Conservation (phyloP, 1,140 invertebrate species). For the Drosophila takahashii region DNA sequence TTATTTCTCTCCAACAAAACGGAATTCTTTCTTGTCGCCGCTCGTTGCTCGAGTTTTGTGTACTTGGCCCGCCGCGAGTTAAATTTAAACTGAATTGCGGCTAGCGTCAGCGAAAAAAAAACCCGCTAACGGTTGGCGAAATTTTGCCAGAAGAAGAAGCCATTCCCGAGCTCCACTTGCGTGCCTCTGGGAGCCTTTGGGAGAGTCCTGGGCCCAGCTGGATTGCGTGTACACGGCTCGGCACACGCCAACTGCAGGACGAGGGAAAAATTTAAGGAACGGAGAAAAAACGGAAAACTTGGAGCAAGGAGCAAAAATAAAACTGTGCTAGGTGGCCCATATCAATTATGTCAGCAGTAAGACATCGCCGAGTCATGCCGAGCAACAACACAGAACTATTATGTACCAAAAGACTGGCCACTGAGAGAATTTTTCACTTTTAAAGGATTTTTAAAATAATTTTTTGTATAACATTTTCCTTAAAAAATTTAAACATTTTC, state of each 20-base stretch:
- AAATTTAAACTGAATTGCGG: conserved; percentile 78
- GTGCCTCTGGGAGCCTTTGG: conserved; percentile 14
- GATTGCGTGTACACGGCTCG: conserved; percentile 56
- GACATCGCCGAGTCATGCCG: conserved; percentile 58
- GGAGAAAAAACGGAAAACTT: conserved; percentile 12
- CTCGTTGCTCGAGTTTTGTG: conserved; percentile 33
- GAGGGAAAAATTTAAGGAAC: conserved; percentile 5
- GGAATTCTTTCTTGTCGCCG: conserved; percentile 28
- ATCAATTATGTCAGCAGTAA: conserved; percentile 80
- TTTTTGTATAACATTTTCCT: too few species aligned
- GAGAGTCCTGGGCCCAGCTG: conserved; percentile 28
- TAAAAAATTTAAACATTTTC: background rate
- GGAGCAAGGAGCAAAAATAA: conserved; percentile 23
- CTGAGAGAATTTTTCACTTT: conserved; percentile 5
- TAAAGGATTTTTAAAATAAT: too few species aligned
- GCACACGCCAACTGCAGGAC: conserved; percentile 57
- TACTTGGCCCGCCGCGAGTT: conserved; percentile 74
- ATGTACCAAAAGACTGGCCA: conserved; percentile 51
- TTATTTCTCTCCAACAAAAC: conserved; percentile 3
- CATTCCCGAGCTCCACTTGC: conserved; percentile 33
- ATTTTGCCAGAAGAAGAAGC: conserved; percentile 41
- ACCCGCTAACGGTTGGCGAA: conserved; percentile 27
- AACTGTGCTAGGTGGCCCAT: conserved; percentile 56
- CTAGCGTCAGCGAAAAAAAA: conserved; percentile 24
- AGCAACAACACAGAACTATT: conserved; percentile 57